phyloP scores from a whole-genome alignment of 2,797 vertebrate genomes.

The Danio kyathit region DNA sequence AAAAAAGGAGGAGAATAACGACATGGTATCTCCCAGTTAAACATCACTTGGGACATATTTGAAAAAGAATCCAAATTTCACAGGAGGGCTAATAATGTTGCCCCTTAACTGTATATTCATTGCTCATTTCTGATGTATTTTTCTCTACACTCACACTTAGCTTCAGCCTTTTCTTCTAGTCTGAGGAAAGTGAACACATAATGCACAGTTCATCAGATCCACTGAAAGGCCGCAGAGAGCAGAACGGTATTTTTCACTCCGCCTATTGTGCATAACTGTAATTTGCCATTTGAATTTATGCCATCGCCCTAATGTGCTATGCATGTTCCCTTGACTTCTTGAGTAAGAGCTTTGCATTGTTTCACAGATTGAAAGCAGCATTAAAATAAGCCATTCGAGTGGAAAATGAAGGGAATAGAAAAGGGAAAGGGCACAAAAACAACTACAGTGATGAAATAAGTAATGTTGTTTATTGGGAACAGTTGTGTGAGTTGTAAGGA shows the following conservation, averaged over 20 bases:
- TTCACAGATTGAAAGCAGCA: constrained; percentile 55
- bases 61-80: too few relatives aligned
- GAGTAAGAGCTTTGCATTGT: constrained; percentile 46
- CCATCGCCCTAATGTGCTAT: constrained; percentile 52
- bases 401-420: constrained; percentile 35
- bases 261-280: constrained; percentile 53
- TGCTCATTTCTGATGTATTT: constrained; percentile 11
- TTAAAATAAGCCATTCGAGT: constrained; percentile 51
- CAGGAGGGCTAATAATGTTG: neutral
- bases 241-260: constrained; percentile 73
- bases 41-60: too few relatives aligned
- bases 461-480: constrained; percentile 48
- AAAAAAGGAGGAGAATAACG: too few relatives aligned
- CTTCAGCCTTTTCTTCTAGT: constrained; percentile 28
- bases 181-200: constrained; percentile 72
- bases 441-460: constrained; percentile 24
- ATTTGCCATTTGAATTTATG: constrained; percentile 65
- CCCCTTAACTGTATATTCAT: constrained; percentile 3
- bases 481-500: constrained; percentile 28
- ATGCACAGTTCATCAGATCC: constrained; percentile 81
- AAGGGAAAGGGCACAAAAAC: neutral
- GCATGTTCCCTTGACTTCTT: constrained; percentile 46
- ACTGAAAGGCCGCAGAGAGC: constrained; percentile 73
- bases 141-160: neutral
- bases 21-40: too few relatives aligned